A percentile compares a stretch with the other conserved stretches of the same genome.
Evolutionary conservation across 2,797 vertebrate species (phyloP).

Genomic region (Notamacropus eugenii): DNA sequence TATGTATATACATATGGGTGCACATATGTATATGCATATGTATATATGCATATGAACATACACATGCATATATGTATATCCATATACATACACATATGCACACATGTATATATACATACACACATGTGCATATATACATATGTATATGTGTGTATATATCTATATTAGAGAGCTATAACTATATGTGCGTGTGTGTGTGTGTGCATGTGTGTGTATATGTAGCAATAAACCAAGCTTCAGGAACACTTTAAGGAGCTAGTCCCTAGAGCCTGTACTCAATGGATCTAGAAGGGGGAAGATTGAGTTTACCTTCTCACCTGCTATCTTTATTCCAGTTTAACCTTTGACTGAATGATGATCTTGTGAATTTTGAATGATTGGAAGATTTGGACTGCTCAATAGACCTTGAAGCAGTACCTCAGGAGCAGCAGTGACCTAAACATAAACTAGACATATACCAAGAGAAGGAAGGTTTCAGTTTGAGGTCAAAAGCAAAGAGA

Average conservation of each 20-base stretch:
- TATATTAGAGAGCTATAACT: too few relatives aligned
- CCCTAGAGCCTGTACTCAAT: background rate
- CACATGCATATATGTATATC: too few relatives aligned
- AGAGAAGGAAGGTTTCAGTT: background rate
- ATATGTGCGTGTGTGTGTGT: too few relatives aligned
- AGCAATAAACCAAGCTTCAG: background rate
- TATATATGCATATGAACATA: too few relatives aligned
- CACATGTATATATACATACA: too few relatives aligned
- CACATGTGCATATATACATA: too few relatives aligned
- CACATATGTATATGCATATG: too few relatives aligned
- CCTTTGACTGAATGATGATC: background rate
- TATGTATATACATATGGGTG: too few relatives aligned
- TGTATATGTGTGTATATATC: too few relatives aligned
- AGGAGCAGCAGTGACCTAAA: background rate
- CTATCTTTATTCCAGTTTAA: background rate
- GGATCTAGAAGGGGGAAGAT: background rate
- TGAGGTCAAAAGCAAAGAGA: background rate
- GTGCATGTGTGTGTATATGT: background rate
- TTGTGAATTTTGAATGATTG: background rate
- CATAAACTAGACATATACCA: background rate
- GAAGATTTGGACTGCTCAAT: background rate
- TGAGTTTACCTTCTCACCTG: background rate
- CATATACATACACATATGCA: too few relatives aligned
- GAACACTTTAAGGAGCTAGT: background rate
- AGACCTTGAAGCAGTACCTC: background rate